Evolutionary conservation across 2,888 invertebrate genomes (phyloP), one percentile per base, ranked within the genome.

Genomic region (Leptopterna dolabrata): DNA sequence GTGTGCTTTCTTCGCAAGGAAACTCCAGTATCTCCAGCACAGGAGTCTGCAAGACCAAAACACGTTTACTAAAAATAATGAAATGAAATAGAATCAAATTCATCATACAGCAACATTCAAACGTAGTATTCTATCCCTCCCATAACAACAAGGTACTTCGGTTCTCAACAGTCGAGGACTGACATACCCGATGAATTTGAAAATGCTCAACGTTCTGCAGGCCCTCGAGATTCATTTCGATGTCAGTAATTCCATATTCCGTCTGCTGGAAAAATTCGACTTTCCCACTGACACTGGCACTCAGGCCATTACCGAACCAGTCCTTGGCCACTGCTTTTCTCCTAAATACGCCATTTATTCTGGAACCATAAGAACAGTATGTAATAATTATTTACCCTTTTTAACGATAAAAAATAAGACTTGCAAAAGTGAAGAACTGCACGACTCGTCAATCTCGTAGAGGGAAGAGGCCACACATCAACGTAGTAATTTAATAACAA

Each of bases 201-300:
- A 97, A 98, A 84, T 95, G 95, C 89, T 94, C 94, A 86, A 94
- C 94, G 88, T 94, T 93, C 55, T 92, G 91, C 19, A 98, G 92
- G 0, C 95, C 96, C 90, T 96, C 95, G 0, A 98, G 92, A 90
- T 94, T 93, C 29, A 97, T 94, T 91, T 96, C 95, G 9, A 96
- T 94, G 90, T 96, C 95, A 81, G 96, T 96, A 84, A 95, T 92
- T 91, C 97, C 97, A 91, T 96, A 97, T 92, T 96, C 96, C 0
- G 96, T 96, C 92, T 97, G 96, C 92, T 98, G 97, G 63, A 95
- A 93, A 90, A 97, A 94, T 92, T 97, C 97, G 29, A 97, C 92
- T 91, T 95, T 95, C 13, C 97, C 97, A 90, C 93, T 94, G 27
- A 96, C 93, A 0, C 93, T 92, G 51, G 95, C 92, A 0, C 92